phyloP scores from a whole-genome alignment of 2,113 vertebrate genomes.

The Eclectus roratus region DNA sequence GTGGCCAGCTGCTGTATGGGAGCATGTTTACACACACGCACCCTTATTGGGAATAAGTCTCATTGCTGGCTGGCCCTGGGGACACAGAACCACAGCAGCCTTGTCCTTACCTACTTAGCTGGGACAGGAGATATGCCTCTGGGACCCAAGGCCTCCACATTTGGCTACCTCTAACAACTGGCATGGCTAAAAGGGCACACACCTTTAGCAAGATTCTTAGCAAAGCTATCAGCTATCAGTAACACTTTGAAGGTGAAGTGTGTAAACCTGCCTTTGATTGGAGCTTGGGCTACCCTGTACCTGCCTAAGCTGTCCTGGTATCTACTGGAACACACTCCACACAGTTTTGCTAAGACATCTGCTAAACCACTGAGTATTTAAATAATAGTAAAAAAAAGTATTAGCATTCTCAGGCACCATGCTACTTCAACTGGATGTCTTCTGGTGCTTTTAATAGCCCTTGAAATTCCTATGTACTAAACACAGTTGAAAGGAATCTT shows the following conservation, averaged over 20 bases:
- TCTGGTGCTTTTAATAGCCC: conserved; percentile 41
- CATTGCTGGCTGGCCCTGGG: background rate
- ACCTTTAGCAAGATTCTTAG: background rate
- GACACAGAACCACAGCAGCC: background rate
- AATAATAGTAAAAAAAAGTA: background rate
- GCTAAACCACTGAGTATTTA: background rate
- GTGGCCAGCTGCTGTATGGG: background rate
- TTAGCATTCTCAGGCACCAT: background rate
- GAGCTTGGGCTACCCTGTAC: background rate
- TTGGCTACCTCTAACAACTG: background rate
- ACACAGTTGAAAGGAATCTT: conserved; percentile 6
- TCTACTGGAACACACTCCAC: background rate
- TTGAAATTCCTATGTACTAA: conserved; percentile 29
- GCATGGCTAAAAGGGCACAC: background rate
- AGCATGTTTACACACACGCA: accelerated
- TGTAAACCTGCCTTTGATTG: background rate
- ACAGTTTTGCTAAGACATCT: background rate
- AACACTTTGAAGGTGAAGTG: background rate
- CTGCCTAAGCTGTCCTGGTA: background rate
- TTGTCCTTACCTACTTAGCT: background rate
- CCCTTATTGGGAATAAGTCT: accelerated
- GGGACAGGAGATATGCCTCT: background rate
- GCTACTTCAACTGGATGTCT: background rate
- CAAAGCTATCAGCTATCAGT: background rate
- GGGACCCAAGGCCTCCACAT: background rate